phyloP scores from a whole-genome alignment of 2,797 vertebrate genomes.

The Sebastes minor region DNA sequence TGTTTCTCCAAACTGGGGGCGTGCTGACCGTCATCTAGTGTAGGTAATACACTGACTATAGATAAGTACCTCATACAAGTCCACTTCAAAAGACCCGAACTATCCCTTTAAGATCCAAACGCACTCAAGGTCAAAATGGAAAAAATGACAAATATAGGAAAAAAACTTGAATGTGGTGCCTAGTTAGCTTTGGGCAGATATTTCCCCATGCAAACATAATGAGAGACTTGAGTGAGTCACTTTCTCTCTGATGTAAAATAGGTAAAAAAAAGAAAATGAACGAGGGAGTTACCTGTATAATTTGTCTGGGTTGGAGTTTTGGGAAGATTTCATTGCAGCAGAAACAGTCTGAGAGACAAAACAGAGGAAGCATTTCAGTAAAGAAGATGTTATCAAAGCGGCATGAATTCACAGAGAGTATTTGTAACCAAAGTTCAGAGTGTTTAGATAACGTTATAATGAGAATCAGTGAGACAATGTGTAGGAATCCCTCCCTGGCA shows the following conservation, averaged over 20 bases:
- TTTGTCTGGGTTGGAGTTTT: constrained; percentile 86
- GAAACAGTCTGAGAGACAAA: constrained; percentile 82
- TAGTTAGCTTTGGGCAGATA: not conserved
- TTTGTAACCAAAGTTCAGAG: not conserved
- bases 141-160: not conserved
- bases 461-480: not conserved
- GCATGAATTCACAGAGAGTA: not conserved
- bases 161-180: not conserved
- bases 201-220: not conserved
- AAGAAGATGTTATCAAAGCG: not conserved
- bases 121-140: not conserved
- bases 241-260: not conserved
- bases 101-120: not conserved
- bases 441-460: not conserved
- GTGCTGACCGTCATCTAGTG: not conserved
- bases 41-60: not conserved
- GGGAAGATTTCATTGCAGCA: constrained; percentile 82
- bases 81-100: too few relatives aligned
- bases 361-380: not conserved
- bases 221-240: not conserved
- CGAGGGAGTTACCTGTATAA: constrained; percentile 85
- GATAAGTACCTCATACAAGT: not conserved
- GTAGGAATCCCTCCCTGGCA: not conserved
- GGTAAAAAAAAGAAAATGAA: not conserved
- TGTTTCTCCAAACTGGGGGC: too few relatives aligned